Evolutionary conservation across 2,797 vertebrate genomes (phyloP).

Genomic region (Phoxinus dragarum): DNA sequence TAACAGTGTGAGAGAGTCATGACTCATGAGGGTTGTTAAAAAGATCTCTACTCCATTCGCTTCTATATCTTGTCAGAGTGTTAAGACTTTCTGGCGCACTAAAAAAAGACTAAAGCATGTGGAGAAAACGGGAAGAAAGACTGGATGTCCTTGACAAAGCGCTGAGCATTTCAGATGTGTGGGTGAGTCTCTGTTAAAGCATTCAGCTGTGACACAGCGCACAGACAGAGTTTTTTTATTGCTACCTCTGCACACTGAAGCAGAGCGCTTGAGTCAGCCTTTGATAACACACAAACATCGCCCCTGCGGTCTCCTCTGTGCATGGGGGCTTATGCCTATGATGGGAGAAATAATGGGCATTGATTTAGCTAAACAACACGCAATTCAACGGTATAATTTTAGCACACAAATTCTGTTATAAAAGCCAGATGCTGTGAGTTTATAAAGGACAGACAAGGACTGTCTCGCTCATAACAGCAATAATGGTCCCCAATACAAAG

Average conservation of each 20-base stretch:
- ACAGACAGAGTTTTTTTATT: constrained; percentile 66
- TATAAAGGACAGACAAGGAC: constrained; percentile 15
- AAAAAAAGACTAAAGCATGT: constrained; percentile 44
- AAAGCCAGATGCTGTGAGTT: constrained; percentile 32
- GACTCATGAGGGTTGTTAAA: neutral
- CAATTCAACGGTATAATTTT: constrained; percentile 24
- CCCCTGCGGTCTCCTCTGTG: constrained; percentile 60
- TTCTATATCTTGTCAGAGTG: constrained; percentile 57
- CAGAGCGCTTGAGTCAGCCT: constrained; percentile 58
- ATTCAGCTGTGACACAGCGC: constrained; percentile 57
- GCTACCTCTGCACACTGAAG: constrained; percentile 55
- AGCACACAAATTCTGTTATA: neutral
- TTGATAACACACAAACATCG: constrained; percentile 67
- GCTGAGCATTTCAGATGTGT: constrained; percentile 58
- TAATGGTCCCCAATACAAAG: neutral
- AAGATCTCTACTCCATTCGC: constrained; percentile 7
- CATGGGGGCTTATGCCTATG: constrained; percentile 48
- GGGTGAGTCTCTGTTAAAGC: constrained; percentile 67
- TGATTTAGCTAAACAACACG: constrained; percentile 61
- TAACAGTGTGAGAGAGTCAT: neutral
- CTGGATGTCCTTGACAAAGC: constrained; percentile 65
- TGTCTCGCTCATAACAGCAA: constrained; percentile 11
- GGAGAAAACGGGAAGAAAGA: constrained; percentile 46
- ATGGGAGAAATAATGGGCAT: constrained; percentile 47
- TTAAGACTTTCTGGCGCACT: constrained; percentile 39